Evolutionary conservation across 1,140 invertebrate species (phyloP), one percentile per base, ranked within the genome.

Genomic region (Cydia splendana): DNA sequence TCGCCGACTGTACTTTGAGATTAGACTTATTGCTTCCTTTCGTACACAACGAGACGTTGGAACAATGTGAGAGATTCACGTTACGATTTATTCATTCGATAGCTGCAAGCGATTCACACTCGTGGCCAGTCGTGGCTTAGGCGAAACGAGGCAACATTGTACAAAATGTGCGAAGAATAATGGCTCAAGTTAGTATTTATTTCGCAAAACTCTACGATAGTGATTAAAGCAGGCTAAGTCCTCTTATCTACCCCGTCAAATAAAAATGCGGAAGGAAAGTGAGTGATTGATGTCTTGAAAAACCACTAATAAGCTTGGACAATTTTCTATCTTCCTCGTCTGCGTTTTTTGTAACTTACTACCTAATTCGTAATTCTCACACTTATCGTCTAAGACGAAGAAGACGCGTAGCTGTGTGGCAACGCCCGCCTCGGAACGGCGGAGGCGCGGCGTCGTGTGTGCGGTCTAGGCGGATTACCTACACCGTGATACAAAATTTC

Each of bases 1-100:
- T 71, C 76, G 65, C 80, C 74, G 77, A 84, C 77, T 84, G 82
- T 84, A 85, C 80, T 20, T 81, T 74, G 76, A 84, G 81, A 85
- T 86, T 83, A 77, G 79, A 81, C 76, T 74, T 73, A 82, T 81
- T 81, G 80, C 75, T 81, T 80, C 76, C 76, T 73, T 80, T 76
- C 53, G 62, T 78, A 73, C 78, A 73, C 78, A 76, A 80, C 67
- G 34, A 71, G 67, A 71, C 67, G 57, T 24, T 62, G 30, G 67
- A 71, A 71, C 67, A 71, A 71, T 71, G 67, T 71, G 67, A 45
- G 15, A 69, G 67, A 42, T 45, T 71, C 69, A 69, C 80, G 77
- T 81, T 77, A 74, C 77, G 75, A 81, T 80, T 78, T 80, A 82
- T 78, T 80, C 79, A 81, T 77, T 78, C 77, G 80, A 83, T 82